A percentile compares a stretch with the other conserved stretches of the same genome.
Evolutionary conservation across 2,113 vertebrate genomes (phyloP).

Genomic region (Actinemys pallida): DNA sequence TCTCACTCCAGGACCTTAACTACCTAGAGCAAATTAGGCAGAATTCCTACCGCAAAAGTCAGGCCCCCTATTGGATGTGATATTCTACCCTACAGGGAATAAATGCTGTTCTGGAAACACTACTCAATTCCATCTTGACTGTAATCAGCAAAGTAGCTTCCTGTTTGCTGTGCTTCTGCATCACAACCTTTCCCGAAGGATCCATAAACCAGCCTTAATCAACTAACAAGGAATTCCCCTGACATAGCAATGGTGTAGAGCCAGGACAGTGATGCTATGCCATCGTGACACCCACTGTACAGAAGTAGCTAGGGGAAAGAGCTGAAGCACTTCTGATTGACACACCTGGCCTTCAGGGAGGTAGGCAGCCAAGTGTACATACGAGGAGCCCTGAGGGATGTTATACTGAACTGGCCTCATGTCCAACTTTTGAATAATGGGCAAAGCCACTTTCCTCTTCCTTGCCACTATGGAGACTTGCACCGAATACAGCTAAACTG

Average conservation of each 20-base stretch:
- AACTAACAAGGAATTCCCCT: background rate
- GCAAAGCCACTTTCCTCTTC: background rate
- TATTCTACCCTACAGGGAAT: background rate
- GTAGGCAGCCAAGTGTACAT: too few relatives aligned
- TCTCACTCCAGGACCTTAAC: background rate
- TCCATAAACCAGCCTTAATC: background rate
- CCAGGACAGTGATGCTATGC: too few relatives aligned
- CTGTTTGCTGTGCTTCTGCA: background rate
- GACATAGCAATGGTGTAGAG: background rate
- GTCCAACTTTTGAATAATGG: background rate
- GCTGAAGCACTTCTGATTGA: too few relatives aligned
- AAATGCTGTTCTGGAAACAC: background rate
- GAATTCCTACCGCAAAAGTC: background rate
- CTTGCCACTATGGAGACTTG: background rate
- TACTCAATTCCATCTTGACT: background rate
- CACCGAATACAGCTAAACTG: too few relatives aligned
- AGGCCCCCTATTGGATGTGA: accelerated
- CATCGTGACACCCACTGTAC: too few relatives aligned
- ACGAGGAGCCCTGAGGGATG: too few relatives aligned
- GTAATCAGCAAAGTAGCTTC: background rate
- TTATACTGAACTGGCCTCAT: background rate
- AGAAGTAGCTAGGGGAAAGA: too few relatives aligned
- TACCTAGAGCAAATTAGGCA: background rate
- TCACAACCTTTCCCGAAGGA: background rate
- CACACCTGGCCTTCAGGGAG: too few relatives aligned